Evolutionary conservation across 2,113 vertebrate species (phyloP).

Genomic region (Oophaga pumilio): DNA sequence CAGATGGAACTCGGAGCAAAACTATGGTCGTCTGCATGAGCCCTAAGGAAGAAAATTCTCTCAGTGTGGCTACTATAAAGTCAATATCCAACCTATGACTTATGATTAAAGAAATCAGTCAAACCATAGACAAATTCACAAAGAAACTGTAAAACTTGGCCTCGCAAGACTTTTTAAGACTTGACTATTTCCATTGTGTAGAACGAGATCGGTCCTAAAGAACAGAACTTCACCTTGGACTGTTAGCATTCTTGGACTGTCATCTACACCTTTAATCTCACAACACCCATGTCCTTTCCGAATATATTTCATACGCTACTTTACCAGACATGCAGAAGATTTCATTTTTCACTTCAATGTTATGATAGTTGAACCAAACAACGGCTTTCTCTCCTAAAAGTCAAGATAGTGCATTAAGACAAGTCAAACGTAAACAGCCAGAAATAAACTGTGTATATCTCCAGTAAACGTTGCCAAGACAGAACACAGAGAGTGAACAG

Average conservation of each 20-base stretch:
- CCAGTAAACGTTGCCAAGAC: slow-evolving; percentile 33
- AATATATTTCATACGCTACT: not conserved
- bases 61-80: no score
- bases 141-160: no score
- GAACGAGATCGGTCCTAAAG: not conserved
- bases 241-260: not conserved
- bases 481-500: slow-evolving; percentile 39
- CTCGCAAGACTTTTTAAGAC: not conserved
- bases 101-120: no score
- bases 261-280: not conserved
- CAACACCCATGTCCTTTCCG: not conserved
- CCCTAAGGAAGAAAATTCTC: no score
- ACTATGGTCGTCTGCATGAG: no score
- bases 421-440: slow-evolving; percentile 46
- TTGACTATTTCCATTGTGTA: not conserved
- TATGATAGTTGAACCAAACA: slow-evolving; percentile 32
- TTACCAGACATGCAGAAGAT: slow-evolving; percentile 6
- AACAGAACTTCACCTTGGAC: not conserved
- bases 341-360: slow-evolving; percentile 43
- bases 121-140: no score
- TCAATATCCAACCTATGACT: no score
- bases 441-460: slow-evolving; percentile 53
- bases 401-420: slow-evolving; percentile 45
- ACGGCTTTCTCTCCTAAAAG: slow-evolving; percentile 19
- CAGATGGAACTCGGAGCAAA: no score